These are phyloP conservation scores for Apostichopus californicus DNA, from an alignment of 35 echinoderm and acorn worm genomes.

Conservation along the genomic window DNA sequence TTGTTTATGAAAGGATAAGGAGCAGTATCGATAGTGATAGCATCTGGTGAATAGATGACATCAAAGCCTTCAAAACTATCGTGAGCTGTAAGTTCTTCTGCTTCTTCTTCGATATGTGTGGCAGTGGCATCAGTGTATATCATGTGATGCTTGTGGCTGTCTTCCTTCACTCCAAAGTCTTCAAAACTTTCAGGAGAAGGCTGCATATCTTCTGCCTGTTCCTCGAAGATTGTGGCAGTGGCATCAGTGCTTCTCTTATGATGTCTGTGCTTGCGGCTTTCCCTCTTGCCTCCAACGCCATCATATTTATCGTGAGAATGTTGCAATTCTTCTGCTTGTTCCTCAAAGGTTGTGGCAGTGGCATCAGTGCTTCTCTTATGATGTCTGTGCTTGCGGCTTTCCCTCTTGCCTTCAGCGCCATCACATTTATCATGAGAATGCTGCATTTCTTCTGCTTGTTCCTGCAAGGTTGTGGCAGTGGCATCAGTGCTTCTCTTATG, in stretches of 20 bases:
- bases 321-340: not conserved
- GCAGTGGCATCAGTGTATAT: not conserved
- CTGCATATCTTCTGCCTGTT: not conserved
- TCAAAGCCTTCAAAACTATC: not conserved
- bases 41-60: not conserved
- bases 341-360: not conserved
- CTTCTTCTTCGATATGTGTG: not conserved
- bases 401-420: not conserved
- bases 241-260: not conserved
- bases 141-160: not conserved
- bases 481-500: not conserved
- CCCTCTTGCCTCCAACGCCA: not conserved
- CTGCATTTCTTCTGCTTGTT: not conserved
- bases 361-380: not conserved
- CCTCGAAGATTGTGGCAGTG: not conserved
- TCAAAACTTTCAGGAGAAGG: too few relatives aligned
- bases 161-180: not conserved
- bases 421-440: not conserved
- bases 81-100: not conserved
- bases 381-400: not conserved
- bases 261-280: not conserved
- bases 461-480: not conserved
- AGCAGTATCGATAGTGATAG: constrained; percentile 9
- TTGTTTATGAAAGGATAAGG: constrained; percentile 11
- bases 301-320: not conserved